phyloP scores from a whole-genome alignment of 2,888 invertebrate genomes.

The Agrypnus murinus region DNA sequence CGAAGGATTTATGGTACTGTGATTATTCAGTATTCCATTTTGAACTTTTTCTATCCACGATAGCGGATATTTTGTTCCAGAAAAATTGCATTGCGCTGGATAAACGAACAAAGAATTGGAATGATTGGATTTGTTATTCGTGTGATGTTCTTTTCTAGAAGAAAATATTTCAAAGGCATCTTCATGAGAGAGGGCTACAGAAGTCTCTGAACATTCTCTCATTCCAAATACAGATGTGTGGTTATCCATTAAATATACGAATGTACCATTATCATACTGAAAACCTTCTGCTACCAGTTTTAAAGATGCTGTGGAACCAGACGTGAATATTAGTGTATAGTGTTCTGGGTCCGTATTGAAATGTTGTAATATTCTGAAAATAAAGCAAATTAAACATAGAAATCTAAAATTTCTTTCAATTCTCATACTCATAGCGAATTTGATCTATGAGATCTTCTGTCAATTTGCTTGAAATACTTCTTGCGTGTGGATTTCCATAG shows the following conservation, averaged over 20 bases:
- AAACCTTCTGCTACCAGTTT: slow-evolving; percentile 91
- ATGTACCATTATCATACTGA: slow-evolving; percentile 78
- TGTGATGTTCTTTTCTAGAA: neutral
- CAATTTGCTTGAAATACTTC: slow-evolving; percentile 81
- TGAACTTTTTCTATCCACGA: slow-evolving; percentile 79
- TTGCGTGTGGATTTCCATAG: slow-evolving; percentile 93
- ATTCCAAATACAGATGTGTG: slow-evolving; percentile 97
- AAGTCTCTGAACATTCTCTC: slow-evolving; percentile 81
- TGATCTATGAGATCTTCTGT: slow-evolving; percentile 91
- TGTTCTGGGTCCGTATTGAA: slow-evolving; percentile 87
- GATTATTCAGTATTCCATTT: slow-evolving; percentile 74
- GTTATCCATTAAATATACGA: slow-evolving; percentile 90
- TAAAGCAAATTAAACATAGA: slow-evolving; percentile 17
- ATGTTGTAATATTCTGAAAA: slow-evolving; percentile 83
- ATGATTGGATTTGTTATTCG: slow-evolving; percentile 10
- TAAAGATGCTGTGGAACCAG: slow-evolving; percentile 91
- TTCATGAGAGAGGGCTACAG: slow-evolving; percentile 76
- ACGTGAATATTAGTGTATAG: slow-evolving; percentile 94
- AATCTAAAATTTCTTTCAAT: too few species aligned
- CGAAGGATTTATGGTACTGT: slow-evolving; percentile 60
- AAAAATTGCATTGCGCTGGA: slow-evolving; percentile 96
- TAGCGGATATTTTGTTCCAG: slow-evolving; percentile 92
- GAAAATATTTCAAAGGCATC: slow-evolving; percentile 72
- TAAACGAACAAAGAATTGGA: slow-evolving; percentile 83
- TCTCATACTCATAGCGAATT: slow-evolving; percentile 84